A percentile compares a stretch with the other conserved stretches of the same genome.
phyloP scores from a whole-genome alignment of 2,797 vertebrate species.

The Ficedula albicollis region DNA sequence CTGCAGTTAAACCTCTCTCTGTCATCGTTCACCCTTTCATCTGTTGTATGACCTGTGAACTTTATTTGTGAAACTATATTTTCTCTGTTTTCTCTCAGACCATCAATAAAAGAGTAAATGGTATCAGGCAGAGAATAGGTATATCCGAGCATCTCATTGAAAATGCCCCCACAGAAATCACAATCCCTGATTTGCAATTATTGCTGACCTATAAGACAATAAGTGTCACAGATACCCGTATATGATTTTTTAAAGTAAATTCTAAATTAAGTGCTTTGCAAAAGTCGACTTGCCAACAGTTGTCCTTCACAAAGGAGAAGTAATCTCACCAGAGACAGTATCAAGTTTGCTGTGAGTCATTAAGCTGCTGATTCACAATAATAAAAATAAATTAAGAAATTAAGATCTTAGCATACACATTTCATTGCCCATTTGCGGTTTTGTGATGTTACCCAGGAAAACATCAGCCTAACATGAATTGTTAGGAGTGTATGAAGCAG shows the following conservation, averaged over 20 bases:
- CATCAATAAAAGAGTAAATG: neutral
- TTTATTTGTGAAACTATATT: neutral
- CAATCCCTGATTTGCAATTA: neutral
- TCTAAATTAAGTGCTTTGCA: neutral
- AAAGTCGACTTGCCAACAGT: neutral
- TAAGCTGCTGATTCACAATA: neutral
- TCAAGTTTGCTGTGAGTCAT: neutral
- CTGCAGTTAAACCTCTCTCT: neutral
- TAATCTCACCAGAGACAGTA: neutral
- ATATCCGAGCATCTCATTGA: neutral
- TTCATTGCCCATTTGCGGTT: neutral
- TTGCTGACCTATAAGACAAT: neutral
- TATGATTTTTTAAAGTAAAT: neutral
- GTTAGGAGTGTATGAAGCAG: neutral
- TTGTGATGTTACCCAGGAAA: neutral
- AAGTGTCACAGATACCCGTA: neutral
- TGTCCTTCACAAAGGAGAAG: neutral
- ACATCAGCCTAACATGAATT: neutral
- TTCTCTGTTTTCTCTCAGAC: constrained; percentile 11
- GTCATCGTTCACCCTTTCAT: neutral
- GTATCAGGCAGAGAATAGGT: neutral
- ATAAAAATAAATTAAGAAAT: neutral
- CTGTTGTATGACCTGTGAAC: neutral
- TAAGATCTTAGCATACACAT: neutral
- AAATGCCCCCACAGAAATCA: neutral